Conservation (phyloP, 35 echinoderm and acorn worm species). For the Apostichopus parvimensis region DNA sequence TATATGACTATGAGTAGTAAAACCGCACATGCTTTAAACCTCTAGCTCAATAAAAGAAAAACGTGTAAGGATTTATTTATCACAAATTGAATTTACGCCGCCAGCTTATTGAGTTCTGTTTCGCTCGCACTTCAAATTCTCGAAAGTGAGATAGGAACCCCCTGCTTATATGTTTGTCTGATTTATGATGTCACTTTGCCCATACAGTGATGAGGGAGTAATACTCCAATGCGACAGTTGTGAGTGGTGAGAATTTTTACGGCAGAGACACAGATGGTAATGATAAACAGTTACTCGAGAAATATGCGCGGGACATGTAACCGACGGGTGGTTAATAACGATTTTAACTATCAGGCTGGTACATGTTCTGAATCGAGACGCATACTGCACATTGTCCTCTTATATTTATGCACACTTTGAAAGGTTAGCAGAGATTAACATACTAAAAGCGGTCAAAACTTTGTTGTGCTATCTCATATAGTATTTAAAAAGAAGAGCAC, state of each 20-base stretch:
- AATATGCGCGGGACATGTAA: not conserved
- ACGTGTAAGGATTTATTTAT: slow-evolving; percentile 15
- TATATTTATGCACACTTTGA: too few relatives aligned
- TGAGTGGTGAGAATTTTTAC: not conserved
- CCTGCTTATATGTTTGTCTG: not conserved
- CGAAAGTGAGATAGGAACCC: not conserved
- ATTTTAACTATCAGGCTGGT: not conserved
- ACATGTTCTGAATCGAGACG: too few relatives aligned
- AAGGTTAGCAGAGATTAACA: too few relatives aligned
- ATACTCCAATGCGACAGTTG: slow-evolving; percentile 3
- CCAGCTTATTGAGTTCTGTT: not conserved
- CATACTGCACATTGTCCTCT: too few relatives aligned
- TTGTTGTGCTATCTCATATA: too few relatives aligned
- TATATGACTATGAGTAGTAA: not conserved
- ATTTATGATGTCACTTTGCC: slow-evolving; percentile 19
- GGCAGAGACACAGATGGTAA: not conserved
- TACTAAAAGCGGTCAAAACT: too few relatives aligned
- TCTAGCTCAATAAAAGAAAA: not conserved
- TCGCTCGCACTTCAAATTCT: not conserved
- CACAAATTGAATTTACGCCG: slow-evolving; percentile 3
- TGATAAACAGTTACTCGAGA: not conserved
- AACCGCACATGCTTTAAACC: not conserved
- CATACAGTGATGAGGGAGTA: not conserved
- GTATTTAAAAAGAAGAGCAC: too few relatives aligned
- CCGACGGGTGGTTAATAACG: not conserved